These are phyloP conservation scores for Actinia tenebrosa DNA, from an alignment of 64 coral and sea anemone species.

Conservation along the genomic window DNA sequence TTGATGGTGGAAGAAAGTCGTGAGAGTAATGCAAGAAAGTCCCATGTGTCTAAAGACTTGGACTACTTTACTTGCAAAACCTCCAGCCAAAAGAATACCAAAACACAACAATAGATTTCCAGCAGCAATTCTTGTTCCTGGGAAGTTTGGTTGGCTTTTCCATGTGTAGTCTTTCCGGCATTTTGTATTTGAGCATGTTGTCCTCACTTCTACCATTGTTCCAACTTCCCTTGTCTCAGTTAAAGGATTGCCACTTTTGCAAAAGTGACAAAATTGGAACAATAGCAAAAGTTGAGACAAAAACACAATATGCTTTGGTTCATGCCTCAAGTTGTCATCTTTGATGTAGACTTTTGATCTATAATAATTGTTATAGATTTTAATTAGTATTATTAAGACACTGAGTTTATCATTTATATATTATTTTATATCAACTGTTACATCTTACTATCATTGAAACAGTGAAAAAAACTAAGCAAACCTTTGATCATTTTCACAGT, in stretches of 20 bases:
- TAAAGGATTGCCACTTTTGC: conserved; percentile 44
- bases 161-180: conserved; percentile 34
- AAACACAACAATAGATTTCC: conserved; percentile 44
- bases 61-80: conserved; percentile 5
- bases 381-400: too few species aligned
- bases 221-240: conserved; percentile 29
- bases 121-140: conserved; percentile 37
- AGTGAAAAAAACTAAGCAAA: neutral
- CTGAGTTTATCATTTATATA: too few species aligned
- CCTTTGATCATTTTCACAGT: neutral
- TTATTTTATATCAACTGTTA: too few species aligned
- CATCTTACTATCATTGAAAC: too few species aligned
- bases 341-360: neutral
- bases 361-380: neutral
- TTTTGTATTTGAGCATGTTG: conserved; percentile 32
- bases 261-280: conserved; percentile 54
- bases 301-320: conserved; percentile 54
- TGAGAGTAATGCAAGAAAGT: conserved; percentile 25
- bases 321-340: conserved; percentile 12
- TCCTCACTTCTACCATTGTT: conserved; percentile 29
- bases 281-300: conserved; percentile 50
- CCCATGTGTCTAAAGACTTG: conserved; percentile 23
- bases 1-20: conserved; percentile 52
- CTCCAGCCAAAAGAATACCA: conserved; percentile 14
- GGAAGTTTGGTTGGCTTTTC: conserved; percentile 47